Base-by-base conservation (phyloP, 2,888 invertebrate genomes). In the Drosophila niveifrons region DNA sequence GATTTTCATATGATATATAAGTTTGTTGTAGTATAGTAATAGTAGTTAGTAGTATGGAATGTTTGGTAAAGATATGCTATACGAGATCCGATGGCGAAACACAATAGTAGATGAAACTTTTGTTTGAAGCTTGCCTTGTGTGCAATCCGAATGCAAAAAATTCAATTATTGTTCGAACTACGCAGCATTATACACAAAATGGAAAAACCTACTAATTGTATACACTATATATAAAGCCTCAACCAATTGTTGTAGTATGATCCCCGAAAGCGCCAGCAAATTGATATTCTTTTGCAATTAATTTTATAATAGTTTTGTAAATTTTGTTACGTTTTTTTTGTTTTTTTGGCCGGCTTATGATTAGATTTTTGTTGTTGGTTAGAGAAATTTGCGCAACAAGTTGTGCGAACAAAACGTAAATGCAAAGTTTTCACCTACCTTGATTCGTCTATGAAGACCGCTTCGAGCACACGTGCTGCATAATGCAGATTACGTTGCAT, bases 401-500 rank as follows among this genome's bases (percentile, higher is more conserved):
- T 39, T 36, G 51, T 23, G n/a, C n/a, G 52, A 36, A 31, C 34
- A 17, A 23, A 59, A n/a, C n/a, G 56, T 1, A 41, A 41, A 48
- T 10, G n/a, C 44, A 65, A 59, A 28, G 17, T 17, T 36, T 58
- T 15, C 92, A 95, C 96, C 93, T 95, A 97, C 98, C 97, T 97
- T 92, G 97, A 96, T 93, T 98, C 98, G 92, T 98, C 98, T 91
- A 97, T 96, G 93, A 97, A 98, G 79, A 97, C 97, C 11, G 97
- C 96, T 94, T 98, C 98, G 78, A 98, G 94, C 48, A 98, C 98
- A 90, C 96, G 96, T 15, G 97, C 97, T 59, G 98, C 98, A 93
- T 98, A 98, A 90, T 97, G 96, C 81, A 98, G 94, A 93, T 98
- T 98, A 93, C 96, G 96, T 94, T 97, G 97, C 89, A 98, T 94